phyloP scores from a whole-genome alignment of 2,797 vertebrate species.

The Microctenopoma lineatum region DNA sequence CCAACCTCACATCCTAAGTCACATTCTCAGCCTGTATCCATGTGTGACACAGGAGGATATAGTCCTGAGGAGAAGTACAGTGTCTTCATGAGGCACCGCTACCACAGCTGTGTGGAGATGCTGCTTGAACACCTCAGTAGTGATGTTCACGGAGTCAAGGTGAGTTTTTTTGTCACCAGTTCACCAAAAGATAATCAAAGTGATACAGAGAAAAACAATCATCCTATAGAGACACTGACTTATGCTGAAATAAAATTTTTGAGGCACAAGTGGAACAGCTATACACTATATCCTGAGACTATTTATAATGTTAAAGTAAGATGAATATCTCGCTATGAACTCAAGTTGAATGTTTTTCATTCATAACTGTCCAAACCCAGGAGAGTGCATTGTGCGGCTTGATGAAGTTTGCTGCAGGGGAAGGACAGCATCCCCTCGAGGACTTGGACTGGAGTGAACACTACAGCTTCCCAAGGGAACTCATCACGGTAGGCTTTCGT shows the following conservation, averaged over 20 bases:
- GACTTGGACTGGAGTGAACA: slow-evolving; percentile 88
- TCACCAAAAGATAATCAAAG: not conserved
- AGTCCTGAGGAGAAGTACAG: slow-evolving; percentile 88
- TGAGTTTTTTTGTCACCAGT: slow-evolving; percentile 59
- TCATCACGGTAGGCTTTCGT: slow-evolving; percentile 83
- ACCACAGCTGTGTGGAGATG: slow-evolving; percentile 85
- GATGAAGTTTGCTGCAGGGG: slow-evolving; percentile 89
- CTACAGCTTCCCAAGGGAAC: slow-evolving; percentile 87
- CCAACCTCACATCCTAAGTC: not conserved
- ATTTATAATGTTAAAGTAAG: no score
- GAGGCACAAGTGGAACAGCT: no score
- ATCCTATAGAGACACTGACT: no score
- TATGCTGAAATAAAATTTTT: no score
- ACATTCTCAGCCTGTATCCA: not conserved
- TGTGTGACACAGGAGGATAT: slow-evolving; percentile 63
- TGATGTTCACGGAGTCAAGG: slow-evolving; percentile 83
- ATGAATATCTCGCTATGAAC: no score
- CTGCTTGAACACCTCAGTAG: slow-evolving; percentile 86
- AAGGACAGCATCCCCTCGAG: slow-evolving; percentile 86
- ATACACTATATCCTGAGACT: no score
- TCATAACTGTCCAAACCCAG: slow-evolving; percentile 67
- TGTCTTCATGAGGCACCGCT: slow-evolving; percentile 93
- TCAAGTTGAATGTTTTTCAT: rapidly evolving
- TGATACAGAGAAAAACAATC: not conserved
- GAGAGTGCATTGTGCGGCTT: slow-evolving; percentile 87